phyloP scores from a whole-genome alignment of 2,797 vertebrate species.

The Enteromius fasciolatus region DNA sequence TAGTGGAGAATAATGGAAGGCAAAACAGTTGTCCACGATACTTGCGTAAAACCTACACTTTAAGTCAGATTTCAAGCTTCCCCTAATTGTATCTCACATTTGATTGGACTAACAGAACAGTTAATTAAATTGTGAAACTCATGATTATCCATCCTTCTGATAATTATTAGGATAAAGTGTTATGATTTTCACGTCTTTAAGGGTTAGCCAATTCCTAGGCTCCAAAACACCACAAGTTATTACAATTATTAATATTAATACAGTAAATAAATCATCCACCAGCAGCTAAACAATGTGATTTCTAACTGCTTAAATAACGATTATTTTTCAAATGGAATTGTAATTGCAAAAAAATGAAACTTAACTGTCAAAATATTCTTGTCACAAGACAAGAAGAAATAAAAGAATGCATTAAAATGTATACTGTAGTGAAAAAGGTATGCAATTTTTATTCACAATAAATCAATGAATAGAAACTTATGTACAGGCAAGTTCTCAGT shows the following conservation, averaged over 20 bases:
- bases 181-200: not conserved
- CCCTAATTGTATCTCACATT: not conserved
- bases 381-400: not conserved
- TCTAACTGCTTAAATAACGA: not conserved
- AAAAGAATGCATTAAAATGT: not conserved
- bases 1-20: not conserved
- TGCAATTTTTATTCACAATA: not conserved
- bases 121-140: not conserved
- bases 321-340: not conserved
- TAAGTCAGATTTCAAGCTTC: not conserved
- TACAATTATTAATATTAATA: not conserved
- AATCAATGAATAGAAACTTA: not conserved
- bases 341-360: too few species aligned
- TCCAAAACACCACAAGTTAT: not conserved
- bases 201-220: not conserved
- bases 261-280: not conserved
- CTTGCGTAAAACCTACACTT: not conserved
- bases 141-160: not conserved
- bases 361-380: not conserved
- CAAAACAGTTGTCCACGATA: not conserved
- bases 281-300: not conserved
- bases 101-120: slow-evolving; percentile 2
- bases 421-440: not conserved
- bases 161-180: not conserved
- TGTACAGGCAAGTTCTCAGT: not conserved